phyloP scores from a whole-genome alignment of 2,888 invertebrate genomes.

The Epinotia demarniana region DNA sequence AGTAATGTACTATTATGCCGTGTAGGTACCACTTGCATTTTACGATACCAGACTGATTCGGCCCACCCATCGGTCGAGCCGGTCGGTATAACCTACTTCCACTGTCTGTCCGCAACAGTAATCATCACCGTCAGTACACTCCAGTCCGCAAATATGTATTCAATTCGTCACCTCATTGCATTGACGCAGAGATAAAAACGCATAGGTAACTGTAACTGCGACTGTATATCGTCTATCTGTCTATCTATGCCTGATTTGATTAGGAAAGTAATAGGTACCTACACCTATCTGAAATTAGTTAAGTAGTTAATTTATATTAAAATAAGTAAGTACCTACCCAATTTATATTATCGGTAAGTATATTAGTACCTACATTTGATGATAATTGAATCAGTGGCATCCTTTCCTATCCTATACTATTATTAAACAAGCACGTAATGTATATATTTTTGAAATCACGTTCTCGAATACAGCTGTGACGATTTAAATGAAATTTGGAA shows the following conservation, averaged over 20 bases:
- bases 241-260: conserved; percentile 7
- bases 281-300: conserved; percentile 7
- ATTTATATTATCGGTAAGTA: background rate
- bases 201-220: background rate
- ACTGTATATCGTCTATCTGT: background rate
- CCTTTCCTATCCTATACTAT: too few relatives aligned
- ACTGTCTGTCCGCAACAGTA: conserved; percentile 13
- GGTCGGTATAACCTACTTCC: conserved; percentile 37
- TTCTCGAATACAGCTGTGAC: too few relatives aligned
- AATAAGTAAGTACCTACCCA: background rate
- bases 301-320: background rate
- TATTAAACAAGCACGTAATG: too few relatives aligned
- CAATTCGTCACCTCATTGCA: background rate
- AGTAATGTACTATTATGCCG: too few relatives aligned
- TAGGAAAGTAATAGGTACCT: conserved; percentile 5
- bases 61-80: background rate
- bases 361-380: background rate
- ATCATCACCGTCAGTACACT: conserved; percentile 15
- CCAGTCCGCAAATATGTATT: background rate
- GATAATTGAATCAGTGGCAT: too few relatives aligned
- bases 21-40: too few relatives aligned
- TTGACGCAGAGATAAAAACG: background rate
- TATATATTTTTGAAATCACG: too few relatives aligned
- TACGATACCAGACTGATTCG: background rate
- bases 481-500: too few relatives aligned